Evolutionary conservation across 2,113 vertebrate species (phyloP).

Genomic region (Pelecanoides urinatrix): DNA sequence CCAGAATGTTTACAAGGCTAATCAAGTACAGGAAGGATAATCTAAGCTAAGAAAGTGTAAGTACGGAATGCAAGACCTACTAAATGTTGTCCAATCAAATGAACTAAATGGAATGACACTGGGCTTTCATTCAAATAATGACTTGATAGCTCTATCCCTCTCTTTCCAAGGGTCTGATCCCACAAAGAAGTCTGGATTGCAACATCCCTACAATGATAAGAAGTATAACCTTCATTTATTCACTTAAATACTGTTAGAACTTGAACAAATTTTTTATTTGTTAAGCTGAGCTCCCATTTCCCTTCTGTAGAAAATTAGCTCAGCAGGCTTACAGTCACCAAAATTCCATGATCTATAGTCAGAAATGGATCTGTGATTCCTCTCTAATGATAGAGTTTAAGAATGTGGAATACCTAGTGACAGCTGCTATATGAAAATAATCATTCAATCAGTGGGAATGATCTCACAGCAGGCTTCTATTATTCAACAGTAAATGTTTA

Average conservation of each 20-base stretch:
- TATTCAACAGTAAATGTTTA: conserved; percentile 49
- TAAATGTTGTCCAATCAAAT: background rate
- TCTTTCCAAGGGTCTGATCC: background rate
- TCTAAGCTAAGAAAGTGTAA: background rate
- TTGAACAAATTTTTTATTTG: background rate
- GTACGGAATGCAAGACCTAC: background rate
- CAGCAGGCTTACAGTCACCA: background rate
- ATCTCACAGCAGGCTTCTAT: conserved; percentile 42
- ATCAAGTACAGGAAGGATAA: background rate
- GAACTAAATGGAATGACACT: background rate
- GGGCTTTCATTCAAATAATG: background rate
- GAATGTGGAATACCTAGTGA: background rate
- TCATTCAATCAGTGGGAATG: conserved; percentile 51
- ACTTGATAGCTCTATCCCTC: background rate
- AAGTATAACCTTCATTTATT: background rate
- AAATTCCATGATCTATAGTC: background rate
- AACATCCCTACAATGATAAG: background rate
- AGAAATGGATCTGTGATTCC: conserved; percentile 21
- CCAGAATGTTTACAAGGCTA: background rate
- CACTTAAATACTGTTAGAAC: background rate
- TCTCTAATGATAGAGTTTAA: background rate
- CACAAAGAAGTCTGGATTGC: background rate
- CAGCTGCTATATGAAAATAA: conserved; percentile 58
- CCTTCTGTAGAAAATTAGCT: background rate
- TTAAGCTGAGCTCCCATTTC: background rate